A percentile compares a stretch with the other conserved stretches of the same genome.
These are phyloP conservation scores for Cynaeus angustus DNA, from an alignment of 2,888 invertebrate genomes.

Conservation along the genomic window DNA sequence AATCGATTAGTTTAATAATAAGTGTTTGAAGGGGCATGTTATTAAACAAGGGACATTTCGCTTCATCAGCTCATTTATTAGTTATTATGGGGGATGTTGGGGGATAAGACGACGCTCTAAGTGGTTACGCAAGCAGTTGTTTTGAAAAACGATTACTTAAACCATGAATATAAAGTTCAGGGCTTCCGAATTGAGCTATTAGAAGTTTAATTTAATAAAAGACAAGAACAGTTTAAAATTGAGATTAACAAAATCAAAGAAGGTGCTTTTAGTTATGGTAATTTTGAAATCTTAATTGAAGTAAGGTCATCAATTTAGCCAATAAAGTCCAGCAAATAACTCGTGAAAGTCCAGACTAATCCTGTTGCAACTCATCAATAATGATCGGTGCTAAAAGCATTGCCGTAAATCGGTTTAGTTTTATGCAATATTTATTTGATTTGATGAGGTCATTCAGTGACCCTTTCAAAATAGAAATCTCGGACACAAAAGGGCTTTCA, in stretches of 20 bases:
- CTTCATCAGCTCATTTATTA: slow-evolving; percentile 70
- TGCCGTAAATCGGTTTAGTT: slow-evolving; percentile 68
- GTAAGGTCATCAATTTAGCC: no score
- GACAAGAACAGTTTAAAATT: no score
- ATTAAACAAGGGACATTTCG: slow-evolving; percentile 69
- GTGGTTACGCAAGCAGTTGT: slow-evolving; percentile 58
- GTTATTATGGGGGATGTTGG: slow-evolving; percentile 66
- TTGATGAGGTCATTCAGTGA: slow-evolving; percentile 61
- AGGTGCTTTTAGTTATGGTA: no score
- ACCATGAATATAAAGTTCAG: slow-evolving; percentile 60
- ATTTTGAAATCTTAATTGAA: no score
- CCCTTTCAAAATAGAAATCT: slow-evolving; percentile 54
- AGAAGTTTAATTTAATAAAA: no score
- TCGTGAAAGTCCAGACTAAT: slow-evolving; percentile 57
- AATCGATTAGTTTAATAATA: slow-evolving; percentile 65
- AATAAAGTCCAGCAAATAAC: slow-evolving; percentile 4
- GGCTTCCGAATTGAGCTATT: slow-evolving; percentile 47
- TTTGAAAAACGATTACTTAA: slow-evolving; percentile 55
- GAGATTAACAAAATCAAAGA: no score
- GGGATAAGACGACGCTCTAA: slow-evolving; percentile 59
- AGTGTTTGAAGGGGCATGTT: slow-evolving; percentile 65
- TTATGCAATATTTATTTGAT: slow-evolving; percentile 67
- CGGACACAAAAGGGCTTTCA: slow-evolving; percentile 49
- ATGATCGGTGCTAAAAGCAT: slow-evolving; percentile 68
- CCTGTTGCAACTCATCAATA: slow-evolving; percentile 65